Evolutionary conservation across 2,113 vertebrate species (phyloP).

Genomic region (Urocolius indicus): DNA sequence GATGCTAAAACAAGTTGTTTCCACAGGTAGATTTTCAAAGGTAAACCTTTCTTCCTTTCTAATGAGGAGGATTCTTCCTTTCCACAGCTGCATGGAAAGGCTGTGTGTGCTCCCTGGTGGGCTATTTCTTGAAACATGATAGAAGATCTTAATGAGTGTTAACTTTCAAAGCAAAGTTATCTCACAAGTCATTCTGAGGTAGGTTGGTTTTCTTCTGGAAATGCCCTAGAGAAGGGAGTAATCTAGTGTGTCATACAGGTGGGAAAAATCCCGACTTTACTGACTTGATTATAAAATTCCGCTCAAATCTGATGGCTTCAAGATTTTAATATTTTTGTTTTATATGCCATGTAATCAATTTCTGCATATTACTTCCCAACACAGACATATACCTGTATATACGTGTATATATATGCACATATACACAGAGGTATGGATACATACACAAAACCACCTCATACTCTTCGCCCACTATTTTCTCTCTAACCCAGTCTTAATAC

Average conservation of each 20-base stretch:
- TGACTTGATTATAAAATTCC: neutral
- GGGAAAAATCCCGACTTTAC: neutral
- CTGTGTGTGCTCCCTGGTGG: neutral
- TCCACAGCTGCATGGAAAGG: neutral
- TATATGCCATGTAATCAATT: neutral
- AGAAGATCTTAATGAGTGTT: neutral
- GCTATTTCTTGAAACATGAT: neutral
- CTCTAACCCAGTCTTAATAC: neutral
- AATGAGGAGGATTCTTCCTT: neutral
- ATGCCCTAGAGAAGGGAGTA: neutral
- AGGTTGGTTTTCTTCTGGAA: neutral
- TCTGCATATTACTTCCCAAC: neutral
- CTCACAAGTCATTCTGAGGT: neutral
- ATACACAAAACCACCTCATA: too few species aligned
- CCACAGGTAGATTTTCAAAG: neutral
- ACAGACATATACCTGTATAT: neutral
- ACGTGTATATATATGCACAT: fast-evolving
- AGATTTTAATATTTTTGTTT: neutral
- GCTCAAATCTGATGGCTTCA: neutral
- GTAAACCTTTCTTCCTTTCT: neutral
- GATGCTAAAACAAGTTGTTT: neutral
- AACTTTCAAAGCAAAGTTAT: neutral
- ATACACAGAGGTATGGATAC: too few species aligned
- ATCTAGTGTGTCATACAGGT: neutral
- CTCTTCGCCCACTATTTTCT: neutral